These are phyloP conservation scores for Mirza zaza DNA, from an alignment of 2,113 vertebrate genomes.

Conservation along the genomic window DNA sequence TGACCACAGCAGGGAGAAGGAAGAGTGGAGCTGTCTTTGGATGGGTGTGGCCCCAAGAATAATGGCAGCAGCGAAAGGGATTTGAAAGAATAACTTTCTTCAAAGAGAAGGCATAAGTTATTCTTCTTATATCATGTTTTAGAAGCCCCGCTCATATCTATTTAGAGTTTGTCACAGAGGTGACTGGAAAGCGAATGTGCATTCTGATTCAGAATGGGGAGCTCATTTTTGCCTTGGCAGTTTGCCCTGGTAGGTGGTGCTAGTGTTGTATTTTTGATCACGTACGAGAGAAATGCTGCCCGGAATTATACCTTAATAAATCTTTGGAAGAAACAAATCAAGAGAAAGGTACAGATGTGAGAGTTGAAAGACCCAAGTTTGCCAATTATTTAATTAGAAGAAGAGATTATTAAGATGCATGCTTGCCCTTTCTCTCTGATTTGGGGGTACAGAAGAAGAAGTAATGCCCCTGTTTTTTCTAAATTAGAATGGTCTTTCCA, in stretches of 20 bases:
- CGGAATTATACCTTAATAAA: slow-evolving; percentile 14
- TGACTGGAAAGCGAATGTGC: neutral
- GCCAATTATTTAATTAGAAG: neutral
- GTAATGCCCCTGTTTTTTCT: neutral
- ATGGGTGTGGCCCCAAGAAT: neutral
- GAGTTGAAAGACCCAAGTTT: slow-evolving; percentile 3
- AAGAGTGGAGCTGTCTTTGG: neutral
- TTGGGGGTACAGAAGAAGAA: neutral
- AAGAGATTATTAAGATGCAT: neutral
- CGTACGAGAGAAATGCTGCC: neutral
- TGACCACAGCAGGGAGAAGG: neutral
- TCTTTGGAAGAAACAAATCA: neutral
- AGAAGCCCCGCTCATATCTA: neutral
- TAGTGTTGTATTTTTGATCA: slow-evolving; percentile 7
- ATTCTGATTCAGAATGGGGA: neutral
- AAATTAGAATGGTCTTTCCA: neutral
- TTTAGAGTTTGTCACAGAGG: neutral
- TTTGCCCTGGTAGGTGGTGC: neutral
- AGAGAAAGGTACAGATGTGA: neutral
- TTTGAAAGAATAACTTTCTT: slow-evolving; percentile 10
- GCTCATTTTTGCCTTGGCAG: neutral
- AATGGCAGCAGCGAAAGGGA: neutral
- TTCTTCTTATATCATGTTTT: neutral
- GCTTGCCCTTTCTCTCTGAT: neutral
- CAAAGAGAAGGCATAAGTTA: neutral